Evolutionary conservation across 1,140 invertebrate genomes (phyloP), one percentile per base, ranked within the genome.

Genomic region (Monomorium pharaonis): DNA sequence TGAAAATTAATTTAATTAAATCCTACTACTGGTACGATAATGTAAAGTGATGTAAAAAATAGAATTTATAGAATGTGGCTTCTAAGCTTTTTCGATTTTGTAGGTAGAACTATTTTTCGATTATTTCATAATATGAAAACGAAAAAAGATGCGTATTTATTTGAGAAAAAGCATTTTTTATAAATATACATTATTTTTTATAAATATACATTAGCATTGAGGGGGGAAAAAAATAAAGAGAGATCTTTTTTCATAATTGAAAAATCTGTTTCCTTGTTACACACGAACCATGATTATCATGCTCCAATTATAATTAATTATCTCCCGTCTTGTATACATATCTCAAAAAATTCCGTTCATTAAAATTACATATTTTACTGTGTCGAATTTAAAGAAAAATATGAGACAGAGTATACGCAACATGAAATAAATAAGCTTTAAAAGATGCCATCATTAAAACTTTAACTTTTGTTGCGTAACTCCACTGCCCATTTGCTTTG

Each of bases 351-450:
- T 62, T 30, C 0, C 21, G 14, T 60, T 76, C 21, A 9, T 33
- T 62, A 44, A 62, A 62, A 33, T 75, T 44, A 62, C 33, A 62
- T 27, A 30, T 77, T 24, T 24, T n/a, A n/a, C 21, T 76, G 44
- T 44, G n/a, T 42, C 21, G 60, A 60, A 77, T 30, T 63, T 2
- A 30, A 30, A 77, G 24, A 60, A 67, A 78, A 49, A 67, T 51
- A 54, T 9, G 21, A 70, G 30, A 30, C 14, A 37, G 33, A 24
- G 18, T 51, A 18, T 37, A 7, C 16, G 47, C 30, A 18, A 37
- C 33, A 33, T 58, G 37, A 83, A 18, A 83, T 80, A 54, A 42
- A 69, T 47, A 58, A 74, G 74, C 65, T 83, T 74, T 33, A 60
- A 18, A 42, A 49, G 51, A 80, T 54, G 65, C 16, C 63, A 70